phyloP scores from a whole-genome alignment of 1,140 invertebrate genomes.

The Melanaphis sacchari region DNA sequence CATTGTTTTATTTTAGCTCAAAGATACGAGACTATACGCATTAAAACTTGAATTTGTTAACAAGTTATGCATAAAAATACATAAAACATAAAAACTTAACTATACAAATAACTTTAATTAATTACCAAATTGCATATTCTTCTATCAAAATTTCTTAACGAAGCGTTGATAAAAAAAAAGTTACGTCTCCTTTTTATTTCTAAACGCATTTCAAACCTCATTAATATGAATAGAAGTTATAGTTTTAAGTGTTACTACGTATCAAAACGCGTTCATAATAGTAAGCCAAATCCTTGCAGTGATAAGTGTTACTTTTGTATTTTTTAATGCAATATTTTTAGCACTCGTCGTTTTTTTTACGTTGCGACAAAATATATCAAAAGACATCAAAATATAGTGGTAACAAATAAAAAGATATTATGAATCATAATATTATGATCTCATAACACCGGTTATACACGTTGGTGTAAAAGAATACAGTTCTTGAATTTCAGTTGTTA shows the following conservation, averaged over 20 bases:
- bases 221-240: not conserved
- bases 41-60: not conserved
- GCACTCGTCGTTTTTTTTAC: not conserved
- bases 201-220: not conserved
- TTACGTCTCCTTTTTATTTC: not conserved
- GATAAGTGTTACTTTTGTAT: not conserved
- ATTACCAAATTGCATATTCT: not conserved
- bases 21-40: not conserved
- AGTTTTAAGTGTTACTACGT: not conserved
- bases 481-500: not conserved
- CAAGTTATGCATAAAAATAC: not conserved
- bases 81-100: not conserved
- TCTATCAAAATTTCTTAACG: not conserved
- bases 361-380: not conserved
- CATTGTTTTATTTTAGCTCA: not conserved
- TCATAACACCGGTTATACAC: not conserved
- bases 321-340: constrained; percentile 6
- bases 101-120: constrained; percentile 8
- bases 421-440: constrained; percentile 3
- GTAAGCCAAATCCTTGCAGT: not conserved
- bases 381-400: not conserved
- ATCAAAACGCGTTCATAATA: not conserved
- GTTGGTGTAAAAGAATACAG: not conserved
- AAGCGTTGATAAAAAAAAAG: not conserved
- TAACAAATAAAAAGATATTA: not conserved